Evolutionary conservation across 2,888 invertebrate species (phyloP).

Genomic region (Biston betularia): DNA sequence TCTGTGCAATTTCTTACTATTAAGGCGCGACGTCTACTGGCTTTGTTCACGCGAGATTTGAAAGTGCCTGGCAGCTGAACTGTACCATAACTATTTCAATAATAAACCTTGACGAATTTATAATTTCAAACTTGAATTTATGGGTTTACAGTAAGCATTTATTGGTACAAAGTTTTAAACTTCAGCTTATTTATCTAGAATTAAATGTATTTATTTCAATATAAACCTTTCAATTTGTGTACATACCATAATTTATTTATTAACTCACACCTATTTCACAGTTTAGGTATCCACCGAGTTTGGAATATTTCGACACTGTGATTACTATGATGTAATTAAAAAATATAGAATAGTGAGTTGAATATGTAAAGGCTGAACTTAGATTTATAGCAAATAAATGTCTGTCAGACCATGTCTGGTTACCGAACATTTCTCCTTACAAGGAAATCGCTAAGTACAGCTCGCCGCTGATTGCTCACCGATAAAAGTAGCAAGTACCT

Average conservation of each 20-base stretch:
- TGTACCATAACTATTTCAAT: conserved; percentile 29
- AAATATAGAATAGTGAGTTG: not conserved
- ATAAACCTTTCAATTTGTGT: not conserved
- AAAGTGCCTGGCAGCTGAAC: conserved; percentile 72
- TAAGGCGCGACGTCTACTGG: conserved; percentile 62
- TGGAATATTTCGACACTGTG: not conserved
- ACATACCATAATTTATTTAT: conserved; percentile 5
- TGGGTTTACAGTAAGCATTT: not conserved
- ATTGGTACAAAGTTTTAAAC: conserved; percentile 6
- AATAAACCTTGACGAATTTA: conserved; percentile 21
- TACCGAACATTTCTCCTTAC: conserved; percentile 18
- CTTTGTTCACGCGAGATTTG: conserved; percentile 81
- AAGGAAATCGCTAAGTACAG: conserved; percentile 23
- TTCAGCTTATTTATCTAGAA: conserved; percentile 1
- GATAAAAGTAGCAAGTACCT: conserved; percentile 32
- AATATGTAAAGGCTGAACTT: not conserved
- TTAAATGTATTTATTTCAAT: not conserved
- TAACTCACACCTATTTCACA: not conserved
- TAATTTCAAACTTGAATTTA: not conserved
- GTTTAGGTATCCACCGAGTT: not conserved
- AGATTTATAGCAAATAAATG: conserved; percentile 4
- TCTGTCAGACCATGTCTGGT: conserved; percentile 5
- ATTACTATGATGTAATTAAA: not conserved
- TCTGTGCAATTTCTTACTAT: conserved; percentile 61
- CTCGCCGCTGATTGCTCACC: conserved; percentile 24